Conservation (phyloP, 64 coral and sea anemone genomes). For the Hydrozoanthus tunicans region DNA sequence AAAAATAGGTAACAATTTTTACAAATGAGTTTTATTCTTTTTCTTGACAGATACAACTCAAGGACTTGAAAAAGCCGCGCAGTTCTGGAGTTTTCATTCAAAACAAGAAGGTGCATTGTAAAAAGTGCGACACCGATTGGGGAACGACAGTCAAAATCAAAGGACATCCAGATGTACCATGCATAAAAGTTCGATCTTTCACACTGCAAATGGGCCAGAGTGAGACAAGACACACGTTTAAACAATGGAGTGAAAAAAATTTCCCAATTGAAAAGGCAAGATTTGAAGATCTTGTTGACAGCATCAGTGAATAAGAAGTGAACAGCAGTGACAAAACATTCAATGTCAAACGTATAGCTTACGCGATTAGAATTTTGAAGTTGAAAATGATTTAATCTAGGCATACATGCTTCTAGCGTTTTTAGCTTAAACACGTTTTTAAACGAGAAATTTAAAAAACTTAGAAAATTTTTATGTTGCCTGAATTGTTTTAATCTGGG, state of each 20-base stretch:
- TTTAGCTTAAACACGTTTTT: too few relatives aligned
- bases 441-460: too few relatives aligned
- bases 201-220: constrained; percentile 10
- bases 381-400: too few relatives aligned
- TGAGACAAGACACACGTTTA: not conserved
- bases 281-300: constrained; percentile 47
- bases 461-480: too few relatives aligned
- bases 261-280: constrained; percentile 4
- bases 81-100: not conserved
- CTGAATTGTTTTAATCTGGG: too few relatives aligned
- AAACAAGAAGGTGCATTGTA: constrained; percentile 51
- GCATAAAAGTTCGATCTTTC: constrained; percentile 44
- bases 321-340: too few relatives aligned
- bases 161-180: constrained; percentile 11
- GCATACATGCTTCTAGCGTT: too few relatives aligned
- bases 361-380: too few relatives aligned
- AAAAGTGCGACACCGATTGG: constrained; percentile 8
- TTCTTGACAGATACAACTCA: constrained; percentile 9
- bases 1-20: not conserved
- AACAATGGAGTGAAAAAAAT: constrained; percentile 22
- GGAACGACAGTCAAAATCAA: constrained; percentile 43
- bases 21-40: too few relatives aligned
- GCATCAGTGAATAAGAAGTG: not conserved
- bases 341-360: too few relatives aligned
- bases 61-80: constrained; percentile 30